A percentile compares a stretch with the other conserved stretches of the same genome.
phyloP scores from a whole-genome alignment of 2,797 vertebrate genomes.

The Garrulus glandarius region DNA sequence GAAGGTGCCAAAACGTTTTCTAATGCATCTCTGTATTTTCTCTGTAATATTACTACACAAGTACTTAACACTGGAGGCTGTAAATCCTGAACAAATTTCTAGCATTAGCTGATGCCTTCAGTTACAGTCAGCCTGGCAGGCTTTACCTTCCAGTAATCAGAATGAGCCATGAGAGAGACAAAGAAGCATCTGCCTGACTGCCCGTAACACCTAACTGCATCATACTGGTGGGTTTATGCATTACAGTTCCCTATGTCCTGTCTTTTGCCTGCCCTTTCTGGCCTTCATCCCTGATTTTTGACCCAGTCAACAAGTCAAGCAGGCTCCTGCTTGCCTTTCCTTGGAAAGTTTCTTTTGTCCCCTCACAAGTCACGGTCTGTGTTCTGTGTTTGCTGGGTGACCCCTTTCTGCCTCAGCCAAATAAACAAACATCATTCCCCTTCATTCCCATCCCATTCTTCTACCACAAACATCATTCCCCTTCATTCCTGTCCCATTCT shows the following conservation, averaged over 20 bases:
- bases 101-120: not conserved
- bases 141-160: not conserved
- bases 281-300: not conserved
- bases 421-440: not conserved
- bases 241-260: not conserved
- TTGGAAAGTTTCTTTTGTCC: not conserved
- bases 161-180: not conserved
- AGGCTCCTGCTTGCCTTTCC: not conserved
- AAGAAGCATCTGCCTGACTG: not conserved
- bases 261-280: not conserved
- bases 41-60: not conserved
- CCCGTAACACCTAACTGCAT: fast-evolving
- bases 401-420: not conserved
- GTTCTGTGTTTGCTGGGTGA: not conserved
- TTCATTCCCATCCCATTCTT: not conserved
- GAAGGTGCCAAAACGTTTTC: not conserved
- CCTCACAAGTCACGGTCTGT: not conserved
- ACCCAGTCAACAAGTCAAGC: not conserved
- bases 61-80: not conserved
- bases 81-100: not conserved
- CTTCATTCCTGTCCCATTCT: not conserved
- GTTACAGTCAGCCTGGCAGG: not conserved
- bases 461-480: not conserved
- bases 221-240: not conserved
- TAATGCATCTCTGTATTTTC: not conserved